These are phyloP conservation scores for Rhinopomastus cyanomelas DNA, from an alignment of 2,113 vertebrate genomes.

Conservation along the genomic window DNA sequence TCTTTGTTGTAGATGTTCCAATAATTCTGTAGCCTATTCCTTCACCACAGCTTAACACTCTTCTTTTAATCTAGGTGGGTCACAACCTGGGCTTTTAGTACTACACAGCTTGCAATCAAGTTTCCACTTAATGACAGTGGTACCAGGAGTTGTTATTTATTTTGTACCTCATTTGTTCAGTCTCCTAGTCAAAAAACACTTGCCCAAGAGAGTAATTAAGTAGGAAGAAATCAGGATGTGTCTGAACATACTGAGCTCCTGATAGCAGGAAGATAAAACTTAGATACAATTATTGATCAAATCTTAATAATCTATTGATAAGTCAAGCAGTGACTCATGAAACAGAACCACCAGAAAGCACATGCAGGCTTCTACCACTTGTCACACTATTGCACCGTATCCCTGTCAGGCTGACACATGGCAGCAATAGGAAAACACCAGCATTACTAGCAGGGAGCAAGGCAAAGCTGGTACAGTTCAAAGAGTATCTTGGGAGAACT, in stretches of 20 bases:
- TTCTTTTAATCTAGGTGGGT: neutral
- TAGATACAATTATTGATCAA: neutral
- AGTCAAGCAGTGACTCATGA: neutral
- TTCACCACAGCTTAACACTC: neutral
- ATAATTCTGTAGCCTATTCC: neutral
- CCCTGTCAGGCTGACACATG: neutral
- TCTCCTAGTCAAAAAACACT: neutral
- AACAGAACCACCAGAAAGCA: neutral
- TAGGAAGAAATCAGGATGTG: neutral
- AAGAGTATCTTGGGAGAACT: neutral
- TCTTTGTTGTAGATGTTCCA: neutral
- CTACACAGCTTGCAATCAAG: neutral
- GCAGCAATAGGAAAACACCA: neutral
- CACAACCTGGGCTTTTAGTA: neutral
- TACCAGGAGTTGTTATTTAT: neutral
- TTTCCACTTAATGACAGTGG: neutral
- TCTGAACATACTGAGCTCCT: neutral
- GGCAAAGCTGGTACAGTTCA: neutral
- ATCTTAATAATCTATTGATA: neutral
- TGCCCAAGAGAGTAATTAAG: neutral
- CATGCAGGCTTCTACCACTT: neutral
- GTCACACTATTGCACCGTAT: neutral
- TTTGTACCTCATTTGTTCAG: neutral
- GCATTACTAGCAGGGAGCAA: neutral
- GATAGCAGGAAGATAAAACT: neutral